phyloP scores from a whole-genome alignment of 2,113 vertebrate species.

The Osmerus eperlanus region DNA sequence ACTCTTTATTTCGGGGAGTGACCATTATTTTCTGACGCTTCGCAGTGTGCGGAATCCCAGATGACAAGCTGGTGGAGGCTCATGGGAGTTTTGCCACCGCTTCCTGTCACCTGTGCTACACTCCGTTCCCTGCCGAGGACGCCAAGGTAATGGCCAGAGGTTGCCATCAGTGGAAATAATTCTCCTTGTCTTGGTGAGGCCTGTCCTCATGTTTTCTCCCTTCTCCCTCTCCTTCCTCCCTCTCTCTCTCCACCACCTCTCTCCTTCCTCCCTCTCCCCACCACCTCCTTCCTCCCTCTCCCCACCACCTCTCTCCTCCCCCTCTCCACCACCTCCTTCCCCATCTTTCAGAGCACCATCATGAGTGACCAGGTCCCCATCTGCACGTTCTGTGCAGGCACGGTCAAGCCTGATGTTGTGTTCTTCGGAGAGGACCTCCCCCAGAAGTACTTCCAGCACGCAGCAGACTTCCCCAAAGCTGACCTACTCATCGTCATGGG shows the following conservation, averaged over 20 bases:
- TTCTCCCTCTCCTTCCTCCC: too few relatives aligned
- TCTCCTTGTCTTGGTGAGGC: too few relatives aligned
- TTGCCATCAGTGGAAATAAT: too few relatives aligned
- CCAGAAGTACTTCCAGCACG: conserved; percentile 71
- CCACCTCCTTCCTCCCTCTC: too few relatives aligned
- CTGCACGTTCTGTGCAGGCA: conserved; percentile 72
- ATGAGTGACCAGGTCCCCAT: conserved; percentile 66
- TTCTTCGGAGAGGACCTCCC: conserved; percentile 80
- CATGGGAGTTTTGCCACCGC: conserved; percentile 75
- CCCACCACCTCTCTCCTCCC: too few relatives aligned
- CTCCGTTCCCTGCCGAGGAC: conserved; percentile 69
- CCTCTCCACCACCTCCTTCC: neutral
- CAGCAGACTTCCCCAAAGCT: conserved; percentile 72
- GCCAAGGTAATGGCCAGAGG: conserved; percentile 60
- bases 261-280: too few relatives aligned
- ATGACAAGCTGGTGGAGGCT: conserved; percentile 76
- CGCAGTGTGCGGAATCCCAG: conserved; percentile 74
- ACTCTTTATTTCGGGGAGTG: neutral
- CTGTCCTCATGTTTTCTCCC: too few relatives aligned
- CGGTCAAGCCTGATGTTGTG: conserved; percentile 76
- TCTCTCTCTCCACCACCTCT: too few relatives aligned
- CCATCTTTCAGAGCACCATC: conserved; percentile 55
- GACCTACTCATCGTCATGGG: conserved; percentile 80
- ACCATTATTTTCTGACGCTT: neutral
- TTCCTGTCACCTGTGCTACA: conserved; percentile 78